A percentile compares a stretch with the other conserved stretches of the same genome.
These are phyloP conservation scores for Trogon melanurus DNA, from an alignment of 2,113 vertebrate species.

Conservation along the genomic window DNA sequence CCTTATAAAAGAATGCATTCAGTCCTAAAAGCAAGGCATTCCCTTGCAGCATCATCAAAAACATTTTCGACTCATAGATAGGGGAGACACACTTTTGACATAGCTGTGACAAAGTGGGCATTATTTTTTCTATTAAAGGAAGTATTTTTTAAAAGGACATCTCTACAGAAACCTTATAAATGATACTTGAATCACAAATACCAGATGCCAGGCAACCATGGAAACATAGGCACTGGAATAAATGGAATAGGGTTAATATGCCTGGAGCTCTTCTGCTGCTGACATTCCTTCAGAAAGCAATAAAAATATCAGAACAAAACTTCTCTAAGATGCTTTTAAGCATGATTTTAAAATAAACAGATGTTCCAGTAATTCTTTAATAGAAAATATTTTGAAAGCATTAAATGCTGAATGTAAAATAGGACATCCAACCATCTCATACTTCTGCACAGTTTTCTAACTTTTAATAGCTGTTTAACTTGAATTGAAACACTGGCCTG, in stretches of 20 bases:
- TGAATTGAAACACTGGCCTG: background rate
- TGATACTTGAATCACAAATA: background rate
- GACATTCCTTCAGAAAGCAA: background rate
- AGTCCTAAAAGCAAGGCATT: background rate
- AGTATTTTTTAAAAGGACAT: background rate
- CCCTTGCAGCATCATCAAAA: background rate
- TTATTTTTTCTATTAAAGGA: background rate
- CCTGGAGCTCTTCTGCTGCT: background rate
- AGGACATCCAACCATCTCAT: background rate
- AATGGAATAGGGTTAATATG: background rate
- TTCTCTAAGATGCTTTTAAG: background rate
- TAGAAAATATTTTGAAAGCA: background rate
- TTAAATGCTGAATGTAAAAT: background rate
- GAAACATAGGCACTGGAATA: background rate
- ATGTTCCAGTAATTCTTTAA: background rate
- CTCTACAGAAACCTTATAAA: background rate
- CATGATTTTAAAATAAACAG: background rate
- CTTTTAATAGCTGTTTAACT: background rate
- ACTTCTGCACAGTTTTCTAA: background rate
- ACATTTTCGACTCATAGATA: background rate
- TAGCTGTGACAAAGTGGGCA: background rate
- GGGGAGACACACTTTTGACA: background rate
- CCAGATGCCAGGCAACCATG: background rate
- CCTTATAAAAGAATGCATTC: background rate
- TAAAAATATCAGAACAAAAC: background rate